Percentiles rank a stretch among this genome's conserved stretches.
Evolutionary conservation across 2,888 invertebrate genomes (phyloP).

Genomic region (Punctoribates punctum): DNA sequence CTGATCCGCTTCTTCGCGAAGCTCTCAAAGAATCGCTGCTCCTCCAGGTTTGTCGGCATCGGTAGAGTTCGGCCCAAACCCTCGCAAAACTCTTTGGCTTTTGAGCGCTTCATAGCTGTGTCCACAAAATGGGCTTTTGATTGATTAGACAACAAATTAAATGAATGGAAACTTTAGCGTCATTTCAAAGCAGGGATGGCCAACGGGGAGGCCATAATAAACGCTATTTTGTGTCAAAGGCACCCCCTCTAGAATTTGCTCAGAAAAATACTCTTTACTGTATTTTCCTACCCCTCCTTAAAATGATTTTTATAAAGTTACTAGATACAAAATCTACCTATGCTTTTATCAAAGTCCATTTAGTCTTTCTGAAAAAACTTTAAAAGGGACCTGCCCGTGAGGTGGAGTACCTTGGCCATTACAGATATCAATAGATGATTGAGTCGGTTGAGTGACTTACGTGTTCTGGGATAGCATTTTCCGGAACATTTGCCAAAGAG

Average conservation of each 20-base stretch:
- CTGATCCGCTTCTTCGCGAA: not conserved
- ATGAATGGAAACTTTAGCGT: not conserved
- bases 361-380: no score
- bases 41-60: slow-evolving; percentile 16
- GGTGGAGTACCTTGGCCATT: no score
- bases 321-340: not conserved
- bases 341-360: no score
- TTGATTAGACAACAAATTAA: not conserved
- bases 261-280: not conserved
- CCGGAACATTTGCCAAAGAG: slow-evolving; percentile 37
- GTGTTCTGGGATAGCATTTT: slow-evolving; percentile 34
- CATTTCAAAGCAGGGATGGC: not conserved
- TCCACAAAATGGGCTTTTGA: slow-evolving; percentile 31
- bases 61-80: slow-evolving; percentile 17
- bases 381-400: no score
- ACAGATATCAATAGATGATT: no score
- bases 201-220: no score
- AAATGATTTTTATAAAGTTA: not conserved
- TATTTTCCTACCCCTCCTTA: no score
- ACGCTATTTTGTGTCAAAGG: no score
- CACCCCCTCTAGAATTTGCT: no score
- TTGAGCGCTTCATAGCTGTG: not conserved
- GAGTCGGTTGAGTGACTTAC: not conserved
- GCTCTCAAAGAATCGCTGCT: slow-evolving; percentile 18
- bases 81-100: slow-evolving; percentile 28